Base-by-base conservation (phyloP, 2,888 invertebrate species). In the Adelphocoris suturalis region DNA sequence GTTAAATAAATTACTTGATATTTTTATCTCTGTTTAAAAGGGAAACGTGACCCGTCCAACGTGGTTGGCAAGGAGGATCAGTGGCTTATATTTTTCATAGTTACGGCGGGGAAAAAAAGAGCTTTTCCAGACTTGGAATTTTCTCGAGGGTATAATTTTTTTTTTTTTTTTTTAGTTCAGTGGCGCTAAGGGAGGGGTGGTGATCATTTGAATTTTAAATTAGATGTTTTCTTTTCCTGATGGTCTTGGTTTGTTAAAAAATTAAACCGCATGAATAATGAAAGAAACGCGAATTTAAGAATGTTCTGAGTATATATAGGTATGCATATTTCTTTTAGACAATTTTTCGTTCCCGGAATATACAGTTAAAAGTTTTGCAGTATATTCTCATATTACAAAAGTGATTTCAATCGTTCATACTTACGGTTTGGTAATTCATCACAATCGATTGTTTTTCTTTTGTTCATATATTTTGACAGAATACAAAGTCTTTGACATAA, bases 1-100 rank as follows among this genome's bases (percentile, higher is more conserved):
- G 52, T 52, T 52, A 52, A 52, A 52, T 52, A 52, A 52, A 52
- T 52, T 52, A 52, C 52, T 52, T 52, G 52, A 52, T 52, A 52
- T 52, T 52, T 52, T 52, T 52, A 52, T 52, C 52, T 52, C 52
- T 14, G 52, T 52, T 52, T 52, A 13, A 52, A 16, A 52, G 16
- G 14, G 52, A 52, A 37, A 52, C 52, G 52, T 52, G 52, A 52
- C 52, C 52, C 52, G 52, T 52, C 52, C 14, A 11, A 52, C 52
- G 52, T 14, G 52, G 52, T 52, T 11, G 52, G 16, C 52, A 16
- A 52, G 52, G 52, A 52, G 52, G 52, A 52, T 52, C 52, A 52
- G 14, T 14, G 52, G 52, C 52, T 52, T 52, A 16, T 7, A 37
- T 52, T 52, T 52, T 52, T 16, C 52, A 2, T 52, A 52, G 52